Evolutionary conservation across 92 coral and sea anemone genomes (phyloP), one percentile per base, ranked within the genome.

Genomic region (Epizoanthus rinbou): DNA sequence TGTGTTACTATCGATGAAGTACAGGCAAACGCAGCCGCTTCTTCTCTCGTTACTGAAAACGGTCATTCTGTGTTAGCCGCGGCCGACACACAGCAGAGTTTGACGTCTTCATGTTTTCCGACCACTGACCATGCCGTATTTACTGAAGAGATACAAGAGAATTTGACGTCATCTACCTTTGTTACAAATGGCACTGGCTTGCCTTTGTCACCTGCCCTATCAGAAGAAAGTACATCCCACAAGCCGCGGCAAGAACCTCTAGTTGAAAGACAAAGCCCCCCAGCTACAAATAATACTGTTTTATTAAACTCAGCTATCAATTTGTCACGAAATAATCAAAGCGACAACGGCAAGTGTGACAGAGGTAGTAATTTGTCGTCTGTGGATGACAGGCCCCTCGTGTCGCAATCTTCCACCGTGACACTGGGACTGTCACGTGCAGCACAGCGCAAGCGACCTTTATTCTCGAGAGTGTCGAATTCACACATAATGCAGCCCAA

Each of bases 381-480:
- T 39, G 13, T 47, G 54, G 16, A 11, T 23, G 50, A 60, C 22
- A 78, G 14, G 18, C 71, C 22, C 1, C 10, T n/a, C 3, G 23
- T 43, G 19, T 58, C 69, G 11, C 69, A 58, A 60, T 21, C 58
- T 21, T 22, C 24, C 16, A 2, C 45, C 53, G 8, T 25, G 13
- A 78, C 23, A 16, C n/a, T 78, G 3, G 82, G 71, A 8, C 43
- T 78, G 63, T 78, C 82, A 11, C 82, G 82, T 6, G 82, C 82
- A 41, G 82, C 82, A 5, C 82, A 78, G 58, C 71, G 70, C 17
- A 78, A 78, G 52, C 71, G 82, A 23, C 82, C 82, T 11, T 62
- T 78, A 33, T 78, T 78, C 41, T 78, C 82, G 1, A 62, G 82
- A 43, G 21, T 62, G 35, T 39, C 82, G 64, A 15, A 62, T n/a